Conservation (phyloP, 2,888 invertebrate species). For the Drosophila cognata region DNA sequence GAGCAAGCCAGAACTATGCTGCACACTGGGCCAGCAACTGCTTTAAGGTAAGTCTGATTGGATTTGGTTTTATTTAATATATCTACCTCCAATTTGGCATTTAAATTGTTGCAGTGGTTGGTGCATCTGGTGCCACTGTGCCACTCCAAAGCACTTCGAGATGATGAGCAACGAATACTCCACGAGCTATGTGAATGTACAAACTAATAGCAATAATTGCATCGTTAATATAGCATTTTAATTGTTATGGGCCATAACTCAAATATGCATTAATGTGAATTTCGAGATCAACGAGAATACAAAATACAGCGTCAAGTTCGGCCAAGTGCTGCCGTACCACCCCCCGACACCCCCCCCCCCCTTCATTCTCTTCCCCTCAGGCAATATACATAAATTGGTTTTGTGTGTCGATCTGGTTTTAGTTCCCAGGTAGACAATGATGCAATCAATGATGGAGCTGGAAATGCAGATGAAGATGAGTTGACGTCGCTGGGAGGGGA, state of each 20-base stretch:
- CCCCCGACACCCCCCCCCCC: background rate
- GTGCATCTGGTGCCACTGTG: slow-evolving; percentile 37
- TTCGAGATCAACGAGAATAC: slow-evolving; percentile 46
- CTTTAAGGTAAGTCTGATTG: background rate
- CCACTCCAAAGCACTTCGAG: background rate
- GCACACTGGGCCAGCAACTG: slow-evolving; percentile 36
- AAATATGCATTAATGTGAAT: slow-evolving; percentile 46
- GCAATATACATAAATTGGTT: background rate
- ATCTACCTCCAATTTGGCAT: background rate
- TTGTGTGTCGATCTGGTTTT: slow-evolving; percentile 6
- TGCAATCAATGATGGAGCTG: background rate
- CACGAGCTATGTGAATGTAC: slow-evolving; percentile 32
- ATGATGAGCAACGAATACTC: slow-evolving; percentile 10
- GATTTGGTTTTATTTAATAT: background rate
- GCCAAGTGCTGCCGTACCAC: background rate
- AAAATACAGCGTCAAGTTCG: slow-evolving; percentile 21
- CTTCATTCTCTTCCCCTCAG: background rate
- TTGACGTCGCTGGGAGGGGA: background rate
- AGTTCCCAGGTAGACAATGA: slow-evolving; percentile 29
- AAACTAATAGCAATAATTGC: slow-evolving; percentile 43
- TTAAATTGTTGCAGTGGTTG: background rate
- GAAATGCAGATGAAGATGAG: background rate
- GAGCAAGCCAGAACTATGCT: slow-evolving; percentile 17
- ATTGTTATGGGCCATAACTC: slow-evolving; percentile 59
- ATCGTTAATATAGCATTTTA: slow-evolving; percentile 43